Conservation (phyloP, 1,140 invertebrate species). For the Drosophila bifasciata region DNA sequence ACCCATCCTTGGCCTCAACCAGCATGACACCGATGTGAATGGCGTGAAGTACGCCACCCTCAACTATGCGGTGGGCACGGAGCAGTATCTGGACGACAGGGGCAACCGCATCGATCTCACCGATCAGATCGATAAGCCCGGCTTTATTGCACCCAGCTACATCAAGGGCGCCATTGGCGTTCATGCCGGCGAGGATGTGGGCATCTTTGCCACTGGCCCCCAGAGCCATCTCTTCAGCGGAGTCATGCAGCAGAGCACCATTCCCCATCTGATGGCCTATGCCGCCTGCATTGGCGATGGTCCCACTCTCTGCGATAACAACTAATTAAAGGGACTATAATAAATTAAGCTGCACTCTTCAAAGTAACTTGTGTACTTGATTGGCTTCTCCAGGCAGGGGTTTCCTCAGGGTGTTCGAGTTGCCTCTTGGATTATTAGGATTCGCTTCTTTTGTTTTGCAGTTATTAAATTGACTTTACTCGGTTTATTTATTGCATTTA, state of each 20-base stretch:
- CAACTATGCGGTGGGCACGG: conserved; percentile 90
- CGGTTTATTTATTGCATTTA: conserved; percentile 59
- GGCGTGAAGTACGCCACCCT: conserved; percentile 89
- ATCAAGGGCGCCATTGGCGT: conserved; percentile 85
- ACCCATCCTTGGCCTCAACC: conserved; percentile 85
- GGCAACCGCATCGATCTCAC: conserved; percentile 60
- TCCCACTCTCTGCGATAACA: conserved; percentile 59
- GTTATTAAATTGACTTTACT: conserved; percentile 69
- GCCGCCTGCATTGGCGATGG: conserved; percentile 86
- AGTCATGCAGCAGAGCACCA: conserved; percentile 90
- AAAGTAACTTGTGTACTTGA: conserved; percentile 6
- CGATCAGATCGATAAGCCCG: conserved; percentile 35
- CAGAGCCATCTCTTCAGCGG: conserved; percentile 89
- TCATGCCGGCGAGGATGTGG: conserved; percentile 89
- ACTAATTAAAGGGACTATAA: neutral
- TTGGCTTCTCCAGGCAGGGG: conserved; percentile 5
- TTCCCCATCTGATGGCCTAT: conserved; percentile 90
- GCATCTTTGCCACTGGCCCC: conserved; percentile 87
- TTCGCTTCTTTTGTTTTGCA: no score
- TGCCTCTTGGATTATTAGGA: no score
- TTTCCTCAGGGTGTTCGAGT: neutral
- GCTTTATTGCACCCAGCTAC: conserved; percentile 84
- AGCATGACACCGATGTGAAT: conserved; percentile 85
- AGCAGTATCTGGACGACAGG: conserved; percentile 82
- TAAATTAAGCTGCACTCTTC: conserved; percentile 13